phyloP scores from a whole-genome alignment of 2,888 invertebrate species.

The Nomada ruficornis region DNA sequence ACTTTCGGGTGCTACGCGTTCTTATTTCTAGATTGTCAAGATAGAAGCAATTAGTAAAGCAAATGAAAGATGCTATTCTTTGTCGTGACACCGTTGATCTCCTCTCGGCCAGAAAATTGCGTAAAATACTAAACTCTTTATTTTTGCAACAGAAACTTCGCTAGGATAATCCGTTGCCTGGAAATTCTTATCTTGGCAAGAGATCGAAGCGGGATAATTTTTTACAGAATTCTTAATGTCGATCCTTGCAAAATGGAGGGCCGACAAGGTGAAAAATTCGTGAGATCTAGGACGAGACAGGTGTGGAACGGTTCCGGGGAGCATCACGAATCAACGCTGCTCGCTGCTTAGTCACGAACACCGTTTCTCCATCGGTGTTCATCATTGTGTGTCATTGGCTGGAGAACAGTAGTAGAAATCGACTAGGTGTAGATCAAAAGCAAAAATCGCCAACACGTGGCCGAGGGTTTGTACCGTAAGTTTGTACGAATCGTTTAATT shows the following conservation, averaged over 20 bases:
- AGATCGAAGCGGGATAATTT: background rate
- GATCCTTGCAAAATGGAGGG: conserved; percentile 22
- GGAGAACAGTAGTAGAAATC: conserved; percentile 29
- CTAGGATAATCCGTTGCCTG: conserved; percentile 14
- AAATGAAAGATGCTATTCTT: conserved; percentile 71
- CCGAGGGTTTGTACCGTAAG: background rate
- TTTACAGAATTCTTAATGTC: background rate
- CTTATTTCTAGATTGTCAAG: conserved; percentile 66
- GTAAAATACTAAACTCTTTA: background rate
- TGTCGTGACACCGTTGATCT: conserved; percentile 54
- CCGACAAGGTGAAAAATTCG: conserved; percentile 28
- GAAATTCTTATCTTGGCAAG: background rate
- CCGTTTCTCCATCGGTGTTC: conserved; percentile 62
- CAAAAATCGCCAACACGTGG: background rate
- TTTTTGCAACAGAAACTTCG: too few relatives aligned
- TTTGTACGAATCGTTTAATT: too few relatives aligned
- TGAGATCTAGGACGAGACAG: conserved; percentile 63
- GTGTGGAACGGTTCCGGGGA: conserved; percentile 46
- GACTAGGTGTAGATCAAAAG: conserved; percentile 21
- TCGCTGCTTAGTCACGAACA: conserved; percentile 59
- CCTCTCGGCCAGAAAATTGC: conserved; percentile 65
- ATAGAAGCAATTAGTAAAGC: conserved; percentile 77
- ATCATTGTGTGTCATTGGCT: conserved; percentile 28
- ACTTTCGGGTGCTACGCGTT: conserved; percentile 70
- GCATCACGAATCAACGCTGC: conserved; percentile 41